Evolutionary conservation across 2,888 invertebrate species (phyloP), one percentile per base, ranked within the genome.

Genomic region (Apodemia hepburni): DNA sequence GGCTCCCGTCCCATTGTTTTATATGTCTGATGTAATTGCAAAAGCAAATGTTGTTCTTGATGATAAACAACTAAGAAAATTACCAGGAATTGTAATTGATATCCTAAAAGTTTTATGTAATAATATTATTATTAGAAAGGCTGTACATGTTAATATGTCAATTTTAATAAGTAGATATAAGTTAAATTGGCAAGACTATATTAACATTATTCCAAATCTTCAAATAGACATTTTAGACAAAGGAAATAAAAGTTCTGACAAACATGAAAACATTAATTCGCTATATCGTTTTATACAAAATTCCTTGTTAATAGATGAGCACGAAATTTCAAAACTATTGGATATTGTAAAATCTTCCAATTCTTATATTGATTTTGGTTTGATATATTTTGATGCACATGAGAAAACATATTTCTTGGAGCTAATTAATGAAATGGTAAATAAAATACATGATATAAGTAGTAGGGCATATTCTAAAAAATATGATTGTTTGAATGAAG

Each of bases 1-100:
- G 85, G 82, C 84, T 6, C 85, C 91, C 15, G 78, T 89, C 1
- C 86, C 90, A 59, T 72, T 89, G 2, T 88, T 76, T 65, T 77
- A 85, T 69, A 27, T 88, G 8, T 84, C 77, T 61, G 73, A 76
- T 64, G 67, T 82, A 12, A 61, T 90, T 58, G 70, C 77, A n/a
- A 68, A 73, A 62, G 62, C 75, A 18, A 64, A 75, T 27, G 61
- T 71, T 18, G 64, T 69, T 59, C 65, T 68, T 8, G 60, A 64
- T 47, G 66, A 63, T 7, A 62, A 61, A 61, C 70, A 38, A 35
- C 66, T 51, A 63, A 68, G 27, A 61, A 68, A 35, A 63, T 73
- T 75, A 35, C 54, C 69, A 12, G 64, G 74, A 62, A 69, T 69
- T 33, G 60, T 84, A 15, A 73, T 64, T 64, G 75, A 81, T 17